Evolutionary conservation across 2,113 vertebrate genomes (phyloP).

Genomic region (Synodontis membranacea): DNA sequence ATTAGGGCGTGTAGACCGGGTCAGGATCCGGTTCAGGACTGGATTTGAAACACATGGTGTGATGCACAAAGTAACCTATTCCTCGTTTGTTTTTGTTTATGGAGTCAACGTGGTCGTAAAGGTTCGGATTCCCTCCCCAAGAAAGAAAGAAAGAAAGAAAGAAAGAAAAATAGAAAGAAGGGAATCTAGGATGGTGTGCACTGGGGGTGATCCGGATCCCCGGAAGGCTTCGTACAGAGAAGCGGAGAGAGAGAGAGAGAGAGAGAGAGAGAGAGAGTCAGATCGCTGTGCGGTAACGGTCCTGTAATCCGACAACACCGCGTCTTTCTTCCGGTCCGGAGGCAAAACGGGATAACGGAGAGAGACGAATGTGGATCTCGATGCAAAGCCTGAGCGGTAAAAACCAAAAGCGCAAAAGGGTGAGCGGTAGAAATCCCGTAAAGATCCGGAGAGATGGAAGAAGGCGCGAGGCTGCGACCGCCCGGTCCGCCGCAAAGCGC

Average conservation of each 20-base stretch:
- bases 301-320: constrained; percentile 7
- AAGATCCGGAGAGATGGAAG: neutral
- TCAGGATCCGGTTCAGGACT: constrained; percentile 5
- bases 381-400: neutral
- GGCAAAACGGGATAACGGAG: neutral
- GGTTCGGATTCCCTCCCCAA: neutral
- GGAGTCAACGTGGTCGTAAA: neutral
- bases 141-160: neutral
- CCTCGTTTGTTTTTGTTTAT: neutral
- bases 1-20: neutral
- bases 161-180: neutral
- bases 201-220: neutral
- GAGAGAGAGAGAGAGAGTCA: neutral
- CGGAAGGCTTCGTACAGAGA: neutral
- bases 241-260: neutral
- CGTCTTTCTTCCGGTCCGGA: constrained; percentile 11
- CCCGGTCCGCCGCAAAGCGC: constrained; percentile 22
- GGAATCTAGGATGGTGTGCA: neutral
- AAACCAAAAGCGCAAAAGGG: neutral
- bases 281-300: neutral
- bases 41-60: neutral
- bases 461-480: neutral
- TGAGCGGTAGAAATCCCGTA: neutral
- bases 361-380: neutral
- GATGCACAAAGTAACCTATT: neutral